Evolutionary conservation across 2,113 vertebrate genomes (phyloP).

Genomic region (Pelobates fuscus): DNA sequence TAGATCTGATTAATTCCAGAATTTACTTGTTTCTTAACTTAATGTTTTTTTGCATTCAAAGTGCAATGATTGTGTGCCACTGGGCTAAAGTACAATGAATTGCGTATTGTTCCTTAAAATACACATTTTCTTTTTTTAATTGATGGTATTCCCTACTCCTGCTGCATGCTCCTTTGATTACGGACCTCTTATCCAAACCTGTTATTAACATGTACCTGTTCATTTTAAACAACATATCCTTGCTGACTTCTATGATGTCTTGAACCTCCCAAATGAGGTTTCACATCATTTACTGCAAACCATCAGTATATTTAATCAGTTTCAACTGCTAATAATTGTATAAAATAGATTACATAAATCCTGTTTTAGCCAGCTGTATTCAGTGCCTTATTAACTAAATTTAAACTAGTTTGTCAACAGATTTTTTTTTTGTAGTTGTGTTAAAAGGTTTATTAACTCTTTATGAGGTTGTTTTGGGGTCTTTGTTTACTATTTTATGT

Average conservation of each 20-base stretch:
- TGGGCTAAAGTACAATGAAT: slow-evolving; percentile 10
- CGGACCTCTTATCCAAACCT: slow-evolving; percentile 6
- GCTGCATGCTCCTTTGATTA: slow-evolving; percentile 31
- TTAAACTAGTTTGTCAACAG: too few species aligned
- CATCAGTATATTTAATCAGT: background rate
- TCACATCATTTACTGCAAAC: background rate
- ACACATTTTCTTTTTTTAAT: slow-evolving; percentile 19
- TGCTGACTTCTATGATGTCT: background rate
- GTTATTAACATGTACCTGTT: slow-evolving; percentile 17
- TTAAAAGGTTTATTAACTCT: too few species aligned
- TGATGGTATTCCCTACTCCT: slow-evolving; percentile 2
- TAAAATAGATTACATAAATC: too few species aligned
- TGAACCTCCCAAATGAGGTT: background rate
- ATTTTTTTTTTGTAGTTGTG: too few species aligned
- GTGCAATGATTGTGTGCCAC: slow-evolving; percentile 4
- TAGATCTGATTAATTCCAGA: background rate
- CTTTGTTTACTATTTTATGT: too few species aligned
- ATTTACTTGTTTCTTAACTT: slow-evolving; percentile 13
- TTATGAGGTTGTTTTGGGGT: too few species aligned
- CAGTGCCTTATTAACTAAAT: too few species aligned
- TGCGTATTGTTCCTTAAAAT: slow-evolving; percentile 17
- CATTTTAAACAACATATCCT: background rate
- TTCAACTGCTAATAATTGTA: background rate
- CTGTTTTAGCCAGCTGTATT: too few species aligned
- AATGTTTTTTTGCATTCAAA: background rate